Evolutionary conservation across 1,140 invertebrate genomes (phyloP).

Genomic region (Rhopalosiphum maidis): DNA sequence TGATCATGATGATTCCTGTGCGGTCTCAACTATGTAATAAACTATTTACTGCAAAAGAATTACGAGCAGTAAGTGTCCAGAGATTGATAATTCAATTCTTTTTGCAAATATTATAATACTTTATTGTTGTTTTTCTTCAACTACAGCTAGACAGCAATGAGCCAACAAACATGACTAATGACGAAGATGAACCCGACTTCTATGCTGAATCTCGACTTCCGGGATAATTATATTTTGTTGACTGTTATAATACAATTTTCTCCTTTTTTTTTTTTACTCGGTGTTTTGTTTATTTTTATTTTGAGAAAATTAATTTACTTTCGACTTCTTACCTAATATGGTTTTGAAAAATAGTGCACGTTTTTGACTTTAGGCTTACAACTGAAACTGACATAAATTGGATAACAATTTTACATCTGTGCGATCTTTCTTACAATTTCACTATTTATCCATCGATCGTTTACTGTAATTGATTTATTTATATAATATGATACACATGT

Average conservation of each 20-base stretch:
- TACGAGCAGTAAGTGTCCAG: constrained; percentile 75
- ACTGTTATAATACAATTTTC: neutral
- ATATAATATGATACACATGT: neutral
- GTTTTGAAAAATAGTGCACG: neutral
- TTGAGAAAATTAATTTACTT: neutral
- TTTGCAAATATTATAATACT: neutral
- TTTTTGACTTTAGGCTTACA: neutral
- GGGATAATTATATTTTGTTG: constrained; percentile 58
- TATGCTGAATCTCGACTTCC: constrained; percentile 85
- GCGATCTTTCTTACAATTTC: neutral
- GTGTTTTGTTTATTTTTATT: neutral
- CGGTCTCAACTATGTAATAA: constrained; percentile 72
- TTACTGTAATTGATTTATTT: neutral
- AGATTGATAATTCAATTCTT: constrained; percentile 14
- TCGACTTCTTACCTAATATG: neutral
- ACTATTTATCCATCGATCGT: neutral
- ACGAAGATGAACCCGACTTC: constrained; percentile 90
- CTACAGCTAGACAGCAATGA: constrained; percentile 82
- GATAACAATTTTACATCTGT: neutral
- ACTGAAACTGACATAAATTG: neutral
- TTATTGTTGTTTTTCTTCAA: constrained; percentile 60
- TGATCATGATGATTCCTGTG: constrained; percentile 89
- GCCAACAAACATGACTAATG: constrained; percentile 68
- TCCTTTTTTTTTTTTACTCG: neutral
- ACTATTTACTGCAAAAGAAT: constrained; percentile 80